These are phyloP conservation scores for Polydrusus tereticollis DNA, from an alignment of 2,888 invertebrate species.

Conservation along the genomic window DNA sequence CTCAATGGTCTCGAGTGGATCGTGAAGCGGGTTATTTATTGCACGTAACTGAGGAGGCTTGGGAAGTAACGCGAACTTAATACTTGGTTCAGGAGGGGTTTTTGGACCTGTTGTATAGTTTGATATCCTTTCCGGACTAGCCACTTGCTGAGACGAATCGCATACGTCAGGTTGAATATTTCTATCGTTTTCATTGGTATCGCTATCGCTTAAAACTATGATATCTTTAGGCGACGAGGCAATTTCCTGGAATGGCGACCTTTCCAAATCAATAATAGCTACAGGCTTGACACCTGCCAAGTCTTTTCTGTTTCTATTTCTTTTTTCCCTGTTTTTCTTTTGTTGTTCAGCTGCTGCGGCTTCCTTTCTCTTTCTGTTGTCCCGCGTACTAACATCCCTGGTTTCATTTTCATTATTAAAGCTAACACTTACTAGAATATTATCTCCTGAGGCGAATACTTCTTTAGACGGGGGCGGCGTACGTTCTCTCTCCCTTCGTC, in stretches of 20 bases:
- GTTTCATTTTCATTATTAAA: conserved; percentile 79
- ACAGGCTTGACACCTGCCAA: conserved; percentile 76
- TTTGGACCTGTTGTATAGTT: conserved; percentile 75
- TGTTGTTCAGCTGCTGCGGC: conserved; percentile 49
- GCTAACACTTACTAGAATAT: conserved; percentile 92
- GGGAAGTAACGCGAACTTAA: conserved; percentile 73
- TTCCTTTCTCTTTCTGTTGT: conserved; percentile 57
- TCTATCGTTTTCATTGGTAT: conserved; percentile 71
- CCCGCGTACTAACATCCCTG: conserved; percentile 61
- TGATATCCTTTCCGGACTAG: conserved; percentile 60
- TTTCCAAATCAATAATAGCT: conserved; percentile 87
- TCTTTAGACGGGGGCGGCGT: conserved; percentile 85
- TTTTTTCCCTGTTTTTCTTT: conserved; percentile 62
- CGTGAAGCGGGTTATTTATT: conserved; percentile 74
- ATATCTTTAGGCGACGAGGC: conserved; percentile 85
- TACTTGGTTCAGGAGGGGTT: conserved; percentile 80
- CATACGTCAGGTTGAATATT: conserved; percentile 50
- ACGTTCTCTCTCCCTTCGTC: conserved; percentile 63
- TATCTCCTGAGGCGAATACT: conserved; percentile 93
- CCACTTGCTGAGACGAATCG: conserved; percentile 61
- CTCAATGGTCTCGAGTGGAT: conserved; percentile 69
- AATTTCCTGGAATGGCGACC: conserved; percentile 87
- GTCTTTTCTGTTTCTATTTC: conserved; percentile 62
- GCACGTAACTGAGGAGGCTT: conserved; percentile 70
- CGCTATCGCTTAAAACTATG: conserved; percentile 88